Conservation (phyloP, 2,888 invertebrate genomes). For the Dasypogon diadema region DNA sequence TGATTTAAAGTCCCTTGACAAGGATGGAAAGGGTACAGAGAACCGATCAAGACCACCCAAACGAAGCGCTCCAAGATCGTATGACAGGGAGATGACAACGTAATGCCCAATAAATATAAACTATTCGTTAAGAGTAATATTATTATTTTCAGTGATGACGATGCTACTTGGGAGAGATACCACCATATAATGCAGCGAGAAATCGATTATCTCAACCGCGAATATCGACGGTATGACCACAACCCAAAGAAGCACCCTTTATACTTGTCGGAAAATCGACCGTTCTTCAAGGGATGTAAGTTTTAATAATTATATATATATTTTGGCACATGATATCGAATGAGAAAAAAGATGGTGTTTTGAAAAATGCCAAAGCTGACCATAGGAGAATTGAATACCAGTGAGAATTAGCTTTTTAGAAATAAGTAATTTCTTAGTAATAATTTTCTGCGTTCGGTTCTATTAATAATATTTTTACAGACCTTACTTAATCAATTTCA, state of each 20-base stretch:
- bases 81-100: background rate
- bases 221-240: conserved; percentile 52
- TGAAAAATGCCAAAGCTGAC: too few relatives aligned
- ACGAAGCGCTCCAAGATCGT: background rate
- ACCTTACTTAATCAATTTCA: background rate
- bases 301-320: background rate
- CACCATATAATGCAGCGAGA: conserved; percentile 24
- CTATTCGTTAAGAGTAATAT: background rate
- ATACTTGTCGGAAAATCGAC: conserved; percentile 15
- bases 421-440: too few relatives aligned
- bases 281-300: conserved; percentile 24
- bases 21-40: background rate
- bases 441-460: background rate
- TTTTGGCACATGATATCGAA: background rate
- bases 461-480: conserved; percentile 14
- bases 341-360: background rate
- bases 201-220: conserved; percentile 49
- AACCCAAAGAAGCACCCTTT: conserved; percentile 29
- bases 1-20: background rate
- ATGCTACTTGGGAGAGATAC: conserved; percentile 50
- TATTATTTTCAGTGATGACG: conserved; percentile 3
- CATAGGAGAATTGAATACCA: too few relatives aligned
- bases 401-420: too few relatives aligned
- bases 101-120: background rate
- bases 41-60: background rate